phyloP scores from a whole-genome alignment of 2,888 invertebrate genomes.

The Hemithea aestivaria region DNA sequence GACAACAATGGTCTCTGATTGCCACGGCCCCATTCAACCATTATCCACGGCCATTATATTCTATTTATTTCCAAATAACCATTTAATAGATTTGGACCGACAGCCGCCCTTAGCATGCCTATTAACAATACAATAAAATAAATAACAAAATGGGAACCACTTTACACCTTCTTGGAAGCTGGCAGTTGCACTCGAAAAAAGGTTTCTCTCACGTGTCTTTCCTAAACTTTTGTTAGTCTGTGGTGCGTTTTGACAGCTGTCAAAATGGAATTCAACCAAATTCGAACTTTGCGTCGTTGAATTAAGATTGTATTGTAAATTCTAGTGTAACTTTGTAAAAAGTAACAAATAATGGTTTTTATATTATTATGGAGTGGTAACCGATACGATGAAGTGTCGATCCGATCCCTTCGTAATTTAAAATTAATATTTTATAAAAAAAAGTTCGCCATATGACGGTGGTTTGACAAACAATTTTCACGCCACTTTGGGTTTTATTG shows the following conservation, averaged over 20 bases:
- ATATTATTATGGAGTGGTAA: constrained; percentile 77
- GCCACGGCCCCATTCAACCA: constrained; percentile 62
- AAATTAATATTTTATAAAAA: constrained; percentile 67
- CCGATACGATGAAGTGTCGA: constrained; percentile 69
- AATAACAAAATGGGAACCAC: constrained; percentile 73
- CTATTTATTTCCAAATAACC: constrained; percentile 78
- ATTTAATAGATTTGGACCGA: constrained; percentile 70
- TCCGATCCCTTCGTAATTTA: constrained; percentile 73
- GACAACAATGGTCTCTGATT: constrained; percentile 68
- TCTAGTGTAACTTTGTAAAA: constrained; percentile 29
- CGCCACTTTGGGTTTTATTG: constrained; percentile 38
- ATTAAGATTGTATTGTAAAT: constrained; percentile 11
- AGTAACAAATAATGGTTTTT: constrained; percentile 53
- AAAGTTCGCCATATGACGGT: constrained; percentile 35
- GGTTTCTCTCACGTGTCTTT: constrained; percentile 42
- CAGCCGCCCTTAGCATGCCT: constrained; percentile 68
- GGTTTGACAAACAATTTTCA: constrained; percentile 50
- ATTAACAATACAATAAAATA: constrained; percentile 79
- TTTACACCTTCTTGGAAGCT: constrained; percentile 78
- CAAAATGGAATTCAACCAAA: constrained; percentile 16
- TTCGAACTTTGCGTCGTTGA: constrained; percentile 24
- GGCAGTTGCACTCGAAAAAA: constrained; percentile 59
- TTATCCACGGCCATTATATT: constrained; percentile 77
- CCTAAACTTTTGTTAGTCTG: constrained; percentile 49
- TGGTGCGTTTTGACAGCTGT: constrained; percentile 34